A percentile compares a stretch with the other conserved stretches of the same genome.
These are phyloP conservation scores for Erythrolamprus reginae DNA, from an alignment of 2,113 vertebrate genomes.

Conservation along the genomic window DNA sequence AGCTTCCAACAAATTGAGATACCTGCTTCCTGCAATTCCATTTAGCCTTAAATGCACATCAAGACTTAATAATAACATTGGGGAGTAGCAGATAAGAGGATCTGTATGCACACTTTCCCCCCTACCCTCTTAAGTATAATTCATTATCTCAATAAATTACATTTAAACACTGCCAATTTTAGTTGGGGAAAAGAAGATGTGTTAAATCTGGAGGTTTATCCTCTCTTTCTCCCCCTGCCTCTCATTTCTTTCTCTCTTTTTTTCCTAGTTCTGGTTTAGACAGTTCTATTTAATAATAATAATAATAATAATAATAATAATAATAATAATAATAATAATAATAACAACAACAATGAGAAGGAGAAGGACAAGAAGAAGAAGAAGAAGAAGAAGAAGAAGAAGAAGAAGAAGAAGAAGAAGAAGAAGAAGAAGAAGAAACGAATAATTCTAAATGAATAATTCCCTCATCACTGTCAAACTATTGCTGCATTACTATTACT, in stretches of 20 bases:
- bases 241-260: no score
- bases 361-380: no score
- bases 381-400: no score
- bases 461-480: no score
- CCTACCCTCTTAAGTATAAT: neutral
- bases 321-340: no score
- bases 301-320: no score
- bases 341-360: no score
- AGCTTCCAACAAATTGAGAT: conserved; percentile 46
- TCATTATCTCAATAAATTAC: neutral
- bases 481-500: no score
- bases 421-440: no score
- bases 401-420: no score
- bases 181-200: neutral
- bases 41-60: conserved; percentile 37
- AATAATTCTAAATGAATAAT: no score
- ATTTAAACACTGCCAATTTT: conserved; percentile 5
- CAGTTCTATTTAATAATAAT: no score
- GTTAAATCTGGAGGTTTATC: neutral
- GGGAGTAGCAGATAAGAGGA: neutral
- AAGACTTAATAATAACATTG: conserved; percentile 38
- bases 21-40: conserved; percentile 54
- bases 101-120: neutral
- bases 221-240: neutral
- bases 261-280: neutral